Evolutionary conservation across 2,113 vertebrate genomes (phyloP).

Genomic region (Nothoprocta perdicaria): DNA sequence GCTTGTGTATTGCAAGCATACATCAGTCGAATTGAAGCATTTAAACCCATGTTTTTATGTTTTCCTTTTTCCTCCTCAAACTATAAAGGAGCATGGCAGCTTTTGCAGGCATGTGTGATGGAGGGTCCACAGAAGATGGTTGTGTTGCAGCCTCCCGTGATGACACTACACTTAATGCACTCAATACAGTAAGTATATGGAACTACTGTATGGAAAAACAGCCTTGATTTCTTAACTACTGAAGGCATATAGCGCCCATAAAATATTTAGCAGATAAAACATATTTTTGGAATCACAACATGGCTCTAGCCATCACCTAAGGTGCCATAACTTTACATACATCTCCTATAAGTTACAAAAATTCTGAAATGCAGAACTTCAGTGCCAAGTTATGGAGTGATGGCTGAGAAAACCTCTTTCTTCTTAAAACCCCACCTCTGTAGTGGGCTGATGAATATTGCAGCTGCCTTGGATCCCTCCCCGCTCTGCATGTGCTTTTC

Average conservation of each 20-base stretch:
- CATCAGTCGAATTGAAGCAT: not conserved
- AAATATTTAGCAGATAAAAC: not conserved
- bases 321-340: fast-evolving
- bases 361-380: not conserved
- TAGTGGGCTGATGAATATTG: not conserved
- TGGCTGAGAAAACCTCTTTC: not conserved
- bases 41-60: not conserved
- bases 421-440: not conserved
- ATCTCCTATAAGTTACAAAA: fast-evolving
- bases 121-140: conserved; percentile 97
- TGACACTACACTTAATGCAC: conserved; percentile 96
- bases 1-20: not conserved
- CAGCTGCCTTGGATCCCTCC: not conserved
- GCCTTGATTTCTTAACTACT: not conserved
- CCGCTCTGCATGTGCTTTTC: not conserved
- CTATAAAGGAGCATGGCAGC: conserved; percentile 95
- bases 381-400: fast-evolving
- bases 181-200: conserved; percentile 91
- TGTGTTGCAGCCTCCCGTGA: conserved; percentile 96
- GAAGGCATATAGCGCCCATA: fast-evolving
- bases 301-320: not conserved
- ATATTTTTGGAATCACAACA: fast-evolving
- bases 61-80: not conserved
- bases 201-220: fast-evolving
- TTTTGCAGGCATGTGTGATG: conserved; percentile 98